Conservation (phyloP, 2,797 vertebrate genomes). For the Tamandua tetradactyla region DNA sequence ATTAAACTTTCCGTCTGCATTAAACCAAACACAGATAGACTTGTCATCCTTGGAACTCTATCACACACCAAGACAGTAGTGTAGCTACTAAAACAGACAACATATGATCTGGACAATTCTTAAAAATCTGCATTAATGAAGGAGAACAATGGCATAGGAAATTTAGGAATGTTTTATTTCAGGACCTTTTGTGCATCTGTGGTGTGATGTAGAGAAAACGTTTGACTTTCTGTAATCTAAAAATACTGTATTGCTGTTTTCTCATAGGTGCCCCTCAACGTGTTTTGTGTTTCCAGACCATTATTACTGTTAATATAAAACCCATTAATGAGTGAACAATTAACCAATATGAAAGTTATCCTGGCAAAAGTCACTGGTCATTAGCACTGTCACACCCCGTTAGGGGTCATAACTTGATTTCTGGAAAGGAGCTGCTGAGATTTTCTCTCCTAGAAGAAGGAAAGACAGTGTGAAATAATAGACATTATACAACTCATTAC, state of each 20-base stretch:
- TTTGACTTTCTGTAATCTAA: background rate
- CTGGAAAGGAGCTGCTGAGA: too few species aligned
- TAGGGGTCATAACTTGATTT: fast-evolving
- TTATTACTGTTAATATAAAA: background rate
- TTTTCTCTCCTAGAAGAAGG: fast-evolving
- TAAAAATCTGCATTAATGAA: background rate
- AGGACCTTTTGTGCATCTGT: fast-evolving
- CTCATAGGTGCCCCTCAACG: fast-evolving
- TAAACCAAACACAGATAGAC: fast-evolving
- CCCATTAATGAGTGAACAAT: background rate
- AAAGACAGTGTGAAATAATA: background rate
- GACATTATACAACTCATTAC: background rate
- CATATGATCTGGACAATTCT: too few species aligned
- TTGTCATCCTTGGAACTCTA: background rate
- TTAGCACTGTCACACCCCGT: fast-evolving
- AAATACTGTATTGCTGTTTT: background rate
- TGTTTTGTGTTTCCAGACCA: background rate
- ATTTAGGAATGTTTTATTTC: too few species aligned
- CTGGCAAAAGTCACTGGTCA: background rate
- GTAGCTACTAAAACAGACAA: background rate
- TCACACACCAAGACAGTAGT: background rate
- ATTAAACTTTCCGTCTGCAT: background rate
- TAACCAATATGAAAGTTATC: background rate
- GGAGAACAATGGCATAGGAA: background rate
- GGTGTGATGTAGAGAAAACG: background rate